Percentiles rank a stretch among this genome's conserved stretches.
phyloP scores from a whole-genome alignment of 2,113 vertebrate species.

The Dasyurus viverrinus region DNA sequence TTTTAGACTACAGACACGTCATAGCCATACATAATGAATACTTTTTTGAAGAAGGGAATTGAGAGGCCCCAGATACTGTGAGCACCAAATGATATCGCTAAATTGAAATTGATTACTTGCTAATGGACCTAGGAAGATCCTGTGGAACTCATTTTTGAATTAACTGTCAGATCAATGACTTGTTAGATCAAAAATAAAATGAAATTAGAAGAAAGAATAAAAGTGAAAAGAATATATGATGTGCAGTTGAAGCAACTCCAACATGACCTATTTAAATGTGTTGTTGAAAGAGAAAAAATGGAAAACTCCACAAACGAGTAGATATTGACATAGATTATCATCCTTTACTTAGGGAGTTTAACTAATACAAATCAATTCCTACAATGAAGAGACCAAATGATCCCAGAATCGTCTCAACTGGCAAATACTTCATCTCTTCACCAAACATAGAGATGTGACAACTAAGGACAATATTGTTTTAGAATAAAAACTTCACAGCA shows the following conservation, averaged over 20 bases:
- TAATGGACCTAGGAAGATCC: background rate
- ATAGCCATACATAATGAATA: background rate
- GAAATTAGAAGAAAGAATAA: background rate
- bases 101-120: background rate
- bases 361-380: background rate
- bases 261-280: background rate
- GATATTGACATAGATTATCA: background rate
- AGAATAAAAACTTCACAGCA: background rate
- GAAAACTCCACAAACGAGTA: background rate
- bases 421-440: background rate
- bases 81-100: background rate
- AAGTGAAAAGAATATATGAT: background rate
- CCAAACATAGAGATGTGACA: background rate
- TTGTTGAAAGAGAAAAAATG: background rate
- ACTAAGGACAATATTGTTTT: background rate
- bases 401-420: background rate
- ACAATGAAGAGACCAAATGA: background rate
- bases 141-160: background rate
- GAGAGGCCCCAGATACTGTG: background rate
- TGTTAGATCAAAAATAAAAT: background rate
- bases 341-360: background rate
- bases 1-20: background rate
- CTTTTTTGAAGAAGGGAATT: background rate
- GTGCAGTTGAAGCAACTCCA: background rate
- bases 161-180: background rate